Base-by-base conservation (phyloP, 53 echinoderm and acorn worm species). In the Holothuria scabra region DNA sequence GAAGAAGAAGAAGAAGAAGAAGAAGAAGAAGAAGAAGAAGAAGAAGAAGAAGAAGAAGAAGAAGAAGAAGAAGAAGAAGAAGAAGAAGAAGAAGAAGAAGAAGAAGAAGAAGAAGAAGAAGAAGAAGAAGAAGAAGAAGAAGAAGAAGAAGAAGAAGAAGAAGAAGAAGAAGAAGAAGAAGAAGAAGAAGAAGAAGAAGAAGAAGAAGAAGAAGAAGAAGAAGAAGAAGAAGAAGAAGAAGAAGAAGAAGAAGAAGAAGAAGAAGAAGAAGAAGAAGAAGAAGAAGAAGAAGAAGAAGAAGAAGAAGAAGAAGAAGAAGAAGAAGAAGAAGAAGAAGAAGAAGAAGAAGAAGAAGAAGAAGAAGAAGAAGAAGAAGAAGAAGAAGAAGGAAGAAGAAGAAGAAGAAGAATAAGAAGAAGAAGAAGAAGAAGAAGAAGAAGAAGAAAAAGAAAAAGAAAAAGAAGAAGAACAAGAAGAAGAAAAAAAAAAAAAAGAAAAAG, bases 1-100 rank as follows among this genome's bases (percentile, higher is more conserved):
- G 74, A 30, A 63, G 24, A 4, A 75, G 44, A 10, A 75, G 72
- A 26, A 71, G 38, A 14, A 63, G 63, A 75, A 21, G 28, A 64
- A 12, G 24, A 56, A 4, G 3, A 38, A 5, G 3, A 32, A 11
- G 55, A n/a, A 46, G 3, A 78, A 3, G 31, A 35, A 13, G 44
- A 52, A 41, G 46, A 67, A 3, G 57, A 67, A 83, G n/a, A n/a
- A 60, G n/a, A 23, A 23, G n/a, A 60, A n/a, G 25, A 25, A 23
- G 61, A 23, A 23, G 5, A 7, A 23, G 8, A 7, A 60, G 5
- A 5, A 23, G 8, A 7, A n/a, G 8, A 8, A 60, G 5, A 5
- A 23, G 8, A 8, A 60, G 8, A 8, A 25, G 5, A 7, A 25
- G 8, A 8, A 25, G 8, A 7, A 60, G 8, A 7, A 60, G 8